A percentile compares a stretch with the other conserved stretches of the same genome.
These are phyloP conservation scores for Alviniconcha marisindica DNA, from an alignment of 1,140 invertebrate species.

Conservation along the genomic window DNA sequence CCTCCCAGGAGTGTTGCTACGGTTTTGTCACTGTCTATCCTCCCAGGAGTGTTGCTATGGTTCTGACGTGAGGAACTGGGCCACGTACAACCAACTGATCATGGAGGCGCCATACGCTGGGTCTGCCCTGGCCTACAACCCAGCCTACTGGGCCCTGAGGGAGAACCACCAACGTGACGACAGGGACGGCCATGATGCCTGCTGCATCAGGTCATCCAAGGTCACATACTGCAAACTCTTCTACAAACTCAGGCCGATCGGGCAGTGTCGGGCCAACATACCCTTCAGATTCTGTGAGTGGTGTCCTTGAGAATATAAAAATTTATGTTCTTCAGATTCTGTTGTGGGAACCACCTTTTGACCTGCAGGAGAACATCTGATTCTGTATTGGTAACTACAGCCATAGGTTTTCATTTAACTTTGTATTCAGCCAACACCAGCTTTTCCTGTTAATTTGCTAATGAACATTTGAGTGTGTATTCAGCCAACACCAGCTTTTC, in stretches of 20 bases:
- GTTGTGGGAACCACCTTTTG: background rate
- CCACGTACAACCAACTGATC: background rate
- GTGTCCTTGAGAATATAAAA: background rate
- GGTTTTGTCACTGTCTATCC: too few relatives aligned
- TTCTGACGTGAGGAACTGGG: background rate
- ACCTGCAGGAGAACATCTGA: background rate
- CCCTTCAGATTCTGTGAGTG: background rate
- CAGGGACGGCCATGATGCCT: background rate
- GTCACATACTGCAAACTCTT: background rate
- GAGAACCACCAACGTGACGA: background rate
- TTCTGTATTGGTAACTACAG: background rate
- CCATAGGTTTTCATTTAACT: background rate
- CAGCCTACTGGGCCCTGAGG: background rate
- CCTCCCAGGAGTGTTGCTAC: too few relatives aligned
- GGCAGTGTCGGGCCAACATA: background rate
- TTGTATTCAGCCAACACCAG: background rate
- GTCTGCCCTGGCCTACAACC: background rate
- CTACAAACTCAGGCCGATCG: background rate
- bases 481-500: too few relatives aligned
- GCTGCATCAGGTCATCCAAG: background rate
- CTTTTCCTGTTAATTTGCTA: too few relatives aligned
- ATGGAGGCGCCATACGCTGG: background rate
- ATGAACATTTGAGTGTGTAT: too few relatives aligned
- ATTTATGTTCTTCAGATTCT: background rate
- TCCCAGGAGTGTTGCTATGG: too few relatives aligned